Evolutionary conservation across 2,888 invertebrate species (phyloP).

Genomic region (Conus canariensis): DNA sequence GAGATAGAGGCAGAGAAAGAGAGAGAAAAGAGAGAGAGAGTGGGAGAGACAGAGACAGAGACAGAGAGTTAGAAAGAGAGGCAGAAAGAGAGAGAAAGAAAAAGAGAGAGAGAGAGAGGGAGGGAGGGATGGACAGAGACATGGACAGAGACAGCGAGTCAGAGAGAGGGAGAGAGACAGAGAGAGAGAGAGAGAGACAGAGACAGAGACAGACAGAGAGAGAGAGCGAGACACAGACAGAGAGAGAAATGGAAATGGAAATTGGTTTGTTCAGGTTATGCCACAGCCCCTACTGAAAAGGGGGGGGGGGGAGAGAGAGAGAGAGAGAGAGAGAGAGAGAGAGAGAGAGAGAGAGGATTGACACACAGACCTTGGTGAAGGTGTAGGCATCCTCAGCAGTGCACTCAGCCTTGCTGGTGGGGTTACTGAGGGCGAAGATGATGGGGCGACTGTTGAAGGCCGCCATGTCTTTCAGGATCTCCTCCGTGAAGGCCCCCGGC

Average conservation of each 20-base stretch:
- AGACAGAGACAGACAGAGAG: neutral
- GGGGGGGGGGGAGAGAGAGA: neutral
- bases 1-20: neutral
- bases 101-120: neutral
- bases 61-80: neutral
- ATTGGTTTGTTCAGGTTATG: no score
- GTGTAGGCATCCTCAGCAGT: constrained; percentile 97
- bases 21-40: neutral
- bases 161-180: neutral
- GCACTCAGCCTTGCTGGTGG: constrained; percentile 97
- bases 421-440: constrained; percentile 98
- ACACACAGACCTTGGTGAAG: constrained; percentile 86
- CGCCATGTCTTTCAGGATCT: constrained; percentile 92
- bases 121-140: neutral
- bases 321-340: neutral
- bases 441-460: constrained; percentile 90
- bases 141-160: neutral
- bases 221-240: neutral
- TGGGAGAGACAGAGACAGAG: neutral
- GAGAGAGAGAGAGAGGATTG: neutral
- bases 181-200: neutral
- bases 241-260: neutral
- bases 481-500: constrained; percentile 93
- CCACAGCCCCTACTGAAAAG: no score
- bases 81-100: neutral